phyloP scores from a whole-genome alignment of 1,140 invertebrate species.

The Hirudo medicinalis region DNA sequence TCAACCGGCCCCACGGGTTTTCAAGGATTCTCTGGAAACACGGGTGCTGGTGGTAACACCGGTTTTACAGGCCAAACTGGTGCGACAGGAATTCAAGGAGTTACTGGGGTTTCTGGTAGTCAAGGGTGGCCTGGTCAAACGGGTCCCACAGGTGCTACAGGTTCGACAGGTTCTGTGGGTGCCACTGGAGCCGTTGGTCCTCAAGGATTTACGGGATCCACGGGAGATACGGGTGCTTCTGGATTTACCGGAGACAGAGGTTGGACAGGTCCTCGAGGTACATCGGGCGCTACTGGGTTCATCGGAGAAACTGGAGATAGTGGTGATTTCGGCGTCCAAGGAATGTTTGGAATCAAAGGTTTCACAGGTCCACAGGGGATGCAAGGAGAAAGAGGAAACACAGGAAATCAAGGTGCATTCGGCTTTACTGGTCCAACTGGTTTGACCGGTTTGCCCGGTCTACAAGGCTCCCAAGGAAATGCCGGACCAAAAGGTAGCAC shows the following conservation, averaged over 20 bases:
- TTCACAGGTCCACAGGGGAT: background rate
- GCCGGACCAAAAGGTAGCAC: background rate
- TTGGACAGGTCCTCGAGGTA: background rate
- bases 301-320: conserved; percentile 1
- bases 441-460: background rate
- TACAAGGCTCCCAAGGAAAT: background rate
- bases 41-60: background rate
- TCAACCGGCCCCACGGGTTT: background rate
- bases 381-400: background rate
- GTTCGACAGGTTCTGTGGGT: background rate
- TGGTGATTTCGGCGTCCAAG: background rate
- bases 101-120: background rate
- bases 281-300: background rate
- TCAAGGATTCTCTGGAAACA: background rate
- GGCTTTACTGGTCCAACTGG: conserved; percentile 1
- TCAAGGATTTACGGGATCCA: background rate
- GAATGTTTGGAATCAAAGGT: background rate
- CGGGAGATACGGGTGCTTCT: background rate
- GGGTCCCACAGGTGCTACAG: background rate
- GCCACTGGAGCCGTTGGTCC: background rate
- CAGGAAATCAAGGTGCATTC: background rate
- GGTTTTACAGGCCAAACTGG: conserved; percentile 8
- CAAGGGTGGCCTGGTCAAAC: background rate
- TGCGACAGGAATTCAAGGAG: conserved; percentile 2
- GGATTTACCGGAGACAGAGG: conserved; percentile 10